Percentiles rank a stretch among this genome's conserved stretches.
Conservation (phyloP, 2,113 vertebrate species). For the Dipodomys stephensi region DNA sequence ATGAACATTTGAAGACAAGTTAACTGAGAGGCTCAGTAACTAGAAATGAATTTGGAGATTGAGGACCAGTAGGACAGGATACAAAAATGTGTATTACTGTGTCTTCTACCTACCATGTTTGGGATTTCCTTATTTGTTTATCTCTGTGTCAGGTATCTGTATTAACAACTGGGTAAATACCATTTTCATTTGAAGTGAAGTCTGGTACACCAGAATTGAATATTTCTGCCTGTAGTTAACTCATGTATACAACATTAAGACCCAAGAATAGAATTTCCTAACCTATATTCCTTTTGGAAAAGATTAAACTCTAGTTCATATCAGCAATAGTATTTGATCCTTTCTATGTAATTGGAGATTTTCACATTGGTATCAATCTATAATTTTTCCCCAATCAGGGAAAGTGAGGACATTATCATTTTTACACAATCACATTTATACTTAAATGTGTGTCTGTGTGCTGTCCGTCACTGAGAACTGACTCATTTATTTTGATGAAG, state of each 20-base stretch:
- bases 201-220: not conserved
- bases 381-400: not conserved
- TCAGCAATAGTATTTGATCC: not conserved
- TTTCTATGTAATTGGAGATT: slow-evolving; percentile 21
- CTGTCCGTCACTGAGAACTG: not conserved
- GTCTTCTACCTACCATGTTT: not conserved
- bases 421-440: not conserved
- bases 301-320: not conserved
- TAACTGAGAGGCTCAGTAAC: not conserved
- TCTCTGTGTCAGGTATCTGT: not conserved
- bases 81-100: not conserved
- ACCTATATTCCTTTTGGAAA: not conserved
- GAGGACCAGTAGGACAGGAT: not conserved
- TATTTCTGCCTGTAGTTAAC: not conserved
- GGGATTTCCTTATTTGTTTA: not conserved
- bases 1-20: not conserved
- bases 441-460: not conserved
- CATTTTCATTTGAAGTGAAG: slow-evolving; percentile 5
- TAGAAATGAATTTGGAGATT: not conserved
- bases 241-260: not conserved
- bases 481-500: not conserved
- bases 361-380: not conserved
- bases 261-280: not conserved
- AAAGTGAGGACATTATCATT: not conserved
- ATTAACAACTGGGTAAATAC: not conserved